Evolutionary conservation across 2,113 vertebrate species (phyloP), one percentile per base, ranked within the genome.

Genomic region (Pogona vitticeps): DNA sequence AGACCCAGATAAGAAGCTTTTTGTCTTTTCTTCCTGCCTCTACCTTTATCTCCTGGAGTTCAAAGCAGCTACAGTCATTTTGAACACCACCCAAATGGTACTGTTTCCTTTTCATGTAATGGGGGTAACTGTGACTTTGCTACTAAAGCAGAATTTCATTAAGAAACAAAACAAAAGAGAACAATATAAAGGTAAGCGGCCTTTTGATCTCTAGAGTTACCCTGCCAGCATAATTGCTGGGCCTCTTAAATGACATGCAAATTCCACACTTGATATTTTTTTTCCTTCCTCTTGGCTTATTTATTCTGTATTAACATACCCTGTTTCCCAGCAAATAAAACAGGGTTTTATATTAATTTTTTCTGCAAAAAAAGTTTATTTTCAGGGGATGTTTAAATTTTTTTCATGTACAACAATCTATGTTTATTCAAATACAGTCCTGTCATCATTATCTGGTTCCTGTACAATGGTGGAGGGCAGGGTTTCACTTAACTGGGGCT

Each of bases 241-340:
- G 85, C 88, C 71, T 61, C 75, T 40, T 14, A 76, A 80, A 68
- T 82, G 46, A 82, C n/a, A 2, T 38, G 52, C 23, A 91, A 90
- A 82, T 87, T 90, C 91, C 89, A 8, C 80, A 26, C 93, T 89
- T 90, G 87, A 87, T 94, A 81, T 87, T 92, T 59, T 89, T 89
- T 68, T 67, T 77, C 42, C 63, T 67, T 77, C 42, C 63, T 1
- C 85, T 83, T 0, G 0, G 33, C 67, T 26, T 90, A 89, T 92
- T 92, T 94, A 75, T 91, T 87, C 14, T 90, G 13, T 73, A 80
- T 80, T 80, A 86, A 73, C 67, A 86, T 86, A n/a, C n/a, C n/a
- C n/a, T n/a, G n/a, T n/a, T n/a, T n/a, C n/a, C n/a, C n/a, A n/a
- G n/a, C n/a, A n/a, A n/a, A n/a, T n/a, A n/a, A n/a, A n/a, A n/a